Base-by-base conservation (phyloP, 2,888 invertebrate species). In the Athalia cordata region DNA sequence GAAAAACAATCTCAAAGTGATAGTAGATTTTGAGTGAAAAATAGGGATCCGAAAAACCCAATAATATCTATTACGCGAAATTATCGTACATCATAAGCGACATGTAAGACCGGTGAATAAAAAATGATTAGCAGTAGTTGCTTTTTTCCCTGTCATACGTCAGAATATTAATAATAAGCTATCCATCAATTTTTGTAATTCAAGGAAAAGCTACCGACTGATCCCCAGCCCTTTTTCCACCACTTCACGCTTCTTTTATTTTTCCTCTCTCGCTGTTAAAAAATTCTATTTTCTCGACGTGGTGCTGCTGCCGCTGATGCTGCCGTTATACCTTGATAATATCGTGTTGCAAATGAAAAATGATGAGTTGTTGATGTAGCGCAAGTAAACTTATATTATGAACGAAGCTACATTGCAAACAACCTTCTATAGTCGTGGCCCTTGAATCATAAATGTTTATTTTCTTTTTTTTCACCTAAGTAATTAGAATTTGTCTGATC, bases 161-260 rank as follows among this genome's bases (percentile, higher is more conserved):
- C 45, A n/a, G 59, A 68, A 4, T n/a, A 72, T 57, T 57, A 72
- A 72, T 72, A 47, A 72, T 47, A n/a, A 72, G 59, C 59, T 47
- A 72, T 72, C 72, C 59, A 72, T 72, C 72, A 72, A 72, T 72
- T 72, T 72, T 57, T 13, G 45, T 47, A 57, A 29, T 29, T 29
- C 29, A 29, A 29, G 29, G 29, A 29, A 29, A 29, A 29, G 29
- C 29, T 29, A 29, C 29, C 29, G 29, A 29, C 29, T 29, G 29
- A 29, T 29, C 29, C 29, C 29, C 29, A 0, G 29, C 29, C 29
- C 29, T 29, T 29, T 29, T 2, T 0, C 29, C 29, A 29, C 29
- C 29, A 29, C 29, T 29, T 29, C 29, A 29, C 2, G 29, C 29
- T 29, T 29, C 29, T 29, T 29, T 29, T 29, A 29, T 29, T 29